Evolutionary conservation across 2,797 vertebrate species (phyloP).

Genomic region (Sternarchorhynchus goeldii): DNA sequence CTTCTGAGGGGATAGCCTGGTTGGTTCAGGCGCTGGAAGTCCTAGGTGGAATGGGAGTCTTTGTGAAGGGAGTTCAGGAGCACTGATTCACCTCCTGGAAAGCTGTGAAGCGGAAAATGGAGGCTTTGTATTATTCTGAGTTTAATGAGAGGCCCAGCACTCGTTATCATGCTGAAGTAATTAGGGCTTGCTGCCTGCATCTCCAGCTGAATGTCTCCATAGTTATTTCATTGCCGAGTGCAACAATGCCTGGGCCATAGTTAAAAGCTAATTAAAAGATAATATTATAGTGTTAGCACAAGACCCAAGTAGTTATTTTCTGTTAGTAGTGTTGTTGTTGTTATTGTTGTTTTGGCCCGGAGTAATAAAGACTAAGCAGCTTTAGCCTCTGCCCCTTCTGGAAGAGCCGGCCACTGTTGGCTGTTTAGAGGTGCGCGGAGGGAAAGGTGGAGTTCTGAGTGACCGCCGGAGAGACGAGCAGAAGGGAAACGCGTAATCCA

Average conservation of each 20-base stretch:
- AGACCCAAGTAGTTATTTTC: conserved; percentile 55
- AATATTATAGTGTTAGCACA: conserved; percentile 69
- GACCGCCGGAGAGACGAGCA: conserved; percentile 15
- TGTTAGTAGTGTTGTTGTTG: conserved; percentile 19
- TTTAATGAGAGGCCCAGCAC: conserved; percentile 74
- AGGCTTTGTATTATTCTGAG: conserved; percentile 73
- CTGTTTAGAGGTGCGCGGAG: neutral
- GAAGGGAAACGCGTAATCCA: conserved; percentile 7
- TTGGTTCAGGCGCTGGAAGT: neutral
- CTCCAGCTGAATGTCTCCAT: conserved; percentile 74
- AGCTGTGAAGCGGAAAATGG: conserved; percentile 68
- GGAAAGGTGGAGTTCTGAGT: conserved; percentile 5
- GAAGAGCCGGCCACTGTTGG: neutral
- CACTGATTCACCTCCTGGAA: conserved; percentile 52
- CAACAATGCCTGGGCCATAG: conserved; percentile 70
- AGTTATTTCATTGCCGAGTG: conserved; percentile 76
- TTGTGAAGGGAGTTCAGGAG: conserved; percentile 61
- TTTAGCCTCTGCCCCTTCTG: conserved; percentile 14
- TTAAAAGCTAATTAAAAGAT: conserved; percentile 84
- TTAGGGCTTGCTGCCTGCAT: conserved; percentile 74
- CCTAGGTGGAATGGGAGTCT: conserved; percentile 37
- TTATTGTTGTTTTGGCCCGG: conserved; percentile 40
- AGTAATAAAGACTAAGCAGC: conserved; percentile 53
- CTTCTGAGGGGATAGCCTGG: neutral
- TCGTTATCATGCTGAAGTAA: conserved; percentile 79